Evolutionary conservation across 1,140 invertebrate genomes (phyloP).

Genomic region (Drosophila eugracilis): DNA sequence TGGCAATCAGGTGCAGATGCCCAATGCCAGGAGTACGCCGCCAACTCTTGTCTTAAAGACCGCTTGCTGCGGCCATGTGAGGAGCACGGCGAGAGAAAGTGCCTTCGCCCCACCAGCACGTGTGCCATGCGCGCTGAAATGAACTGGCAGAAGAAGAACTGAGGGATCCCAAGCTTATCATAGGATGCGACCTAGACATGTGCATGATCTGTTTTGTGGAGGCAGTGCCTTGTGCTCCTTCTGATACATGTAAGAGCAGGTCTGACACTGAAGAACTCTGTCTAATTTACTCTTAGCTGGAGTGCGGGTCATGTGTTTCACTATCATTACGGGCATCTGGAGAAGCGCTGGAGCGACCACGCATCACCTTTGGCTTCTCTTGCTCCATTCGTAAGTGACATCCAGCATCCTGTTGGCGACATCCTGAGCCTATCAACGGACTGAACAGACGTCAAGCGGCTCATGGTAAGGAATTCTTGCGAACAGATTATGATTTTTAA

Average conservation of each 20-base stretch:
- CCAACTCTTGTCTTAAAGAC: conserved; percentile 93
- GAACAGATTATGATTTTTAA: neutral
- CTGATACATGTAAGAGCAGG: conserved; percentile 90
- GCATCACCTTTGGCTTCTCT: conserved; percentile 98
- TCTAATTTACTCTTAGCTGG: conserved; percentile 86
- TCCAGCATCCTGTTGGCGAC: conserved; percentile 93
- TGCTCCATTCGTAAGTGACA: conserved; percentile 98
- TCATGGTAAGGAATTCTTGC: conserved; percentile 88
- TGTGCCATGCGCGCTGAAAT: conserved; percentile 81
- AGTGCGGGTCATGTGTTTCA: conserved; percentile 99
- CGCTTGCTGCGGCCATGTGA: conserved; percentile 95
- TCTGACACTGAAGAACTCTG: neutral
- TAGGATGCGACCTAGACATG: conserved; percentile 99
- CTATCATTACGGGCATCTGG: conserved; percentile 93
- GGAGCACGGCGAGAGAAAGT: conserved; percentile 93
- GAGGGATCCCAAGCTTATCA: conserved; percentile 87
- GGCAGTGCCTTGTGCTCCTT: conserved; percentile 96
- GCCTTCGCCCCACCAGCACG: conserved; percentile 92
- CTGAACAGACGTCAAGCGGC: conserved; percentile 95
- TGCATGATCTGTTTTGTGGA: conserved; percentile 99
- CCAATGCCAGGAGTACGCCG: conserved; percentile 96
- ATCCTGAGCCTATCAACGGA: conserved; percentile 92
- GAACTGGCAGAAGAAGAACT: conserved; percentile 87
- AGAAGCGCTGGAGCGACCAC: conserved; percentile 94
- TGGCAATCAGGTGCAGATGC: conserved; percentile 95